Evolutionary conservation across 2,113 vertebrate species (phyloP).

Genomic region (Hippocampus guttulatus): DNA sequence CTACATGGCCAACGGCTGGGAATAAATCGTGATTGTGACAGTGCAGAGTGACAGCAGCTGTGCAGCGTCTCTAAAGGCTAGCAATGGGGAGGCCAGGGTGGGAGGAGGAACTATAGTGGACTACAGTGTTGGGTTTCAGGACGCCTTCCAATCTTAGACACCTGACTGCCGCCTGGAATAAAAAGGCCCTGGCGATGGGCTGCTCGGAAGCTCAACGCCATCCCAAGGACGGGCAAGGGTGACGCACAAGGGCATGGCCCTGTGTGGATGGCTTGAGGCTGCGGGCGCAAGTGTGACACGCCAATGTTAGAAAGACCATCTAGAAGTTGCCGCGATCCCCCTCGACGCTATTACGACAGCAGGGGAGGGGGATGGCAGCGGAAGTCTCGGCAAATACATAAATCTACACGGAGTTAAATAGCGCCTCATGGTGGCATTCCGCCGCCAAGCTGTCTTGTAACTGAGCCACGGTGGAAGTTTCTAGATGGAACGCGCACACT

Average conservation of each 20-base stretch:
- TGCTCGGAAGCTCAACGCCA: slow-evolving; percentile 35
- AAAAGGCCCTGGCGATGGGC: slow-evolving; percentile 40
- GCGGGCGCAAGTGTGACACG: too few relatives aligned
- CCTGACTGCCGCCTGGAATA: slow-evolving; percentile 67
- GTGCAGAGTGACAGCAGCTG: slow-evolving; percentile 76
- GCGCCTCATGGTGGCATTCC: background rate
- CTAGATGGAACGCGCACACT: background rate
- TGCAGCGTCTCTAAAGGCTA: slow-evolving; percentile 43
- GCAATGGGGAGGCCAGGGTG: slow-evolving; percentile 7
- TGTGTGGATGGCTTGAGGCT: too few relatives aligned
- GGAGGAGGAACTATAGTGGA: slow-evolving; percentile 59
- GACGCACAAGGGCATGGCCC: slow-evolving; percentile 19
- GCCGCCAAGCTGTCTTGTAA: background rate
- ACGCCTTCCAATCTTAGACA: slow-evolving; percentile 73
- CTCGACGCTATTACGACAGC: too few relatives aligned
- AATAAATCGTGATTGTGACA: slow-evolving; percentile 79
- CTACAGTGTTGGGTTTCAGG: slow-evolving; percentile 70
- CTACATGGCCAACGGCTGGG: slow-evolving; percentile 73
- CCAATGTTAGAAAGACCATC: too few relatives aligned
- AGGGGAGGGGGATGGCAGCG: too few relatives aligned
- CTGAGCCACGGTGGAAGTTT: background rate
- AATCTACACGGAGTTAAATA: too few relatives aligned
- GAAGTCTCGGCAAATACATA: too few relatives aligned
- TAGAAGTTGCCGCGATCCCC: too few relatives aligned
- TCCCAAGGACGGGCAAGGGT: slow-evolving; percentile 76